Evolutionary conservation across 2,888 invertebrate species (phyloP).

Genomic region (Boloria selene): DNA sequence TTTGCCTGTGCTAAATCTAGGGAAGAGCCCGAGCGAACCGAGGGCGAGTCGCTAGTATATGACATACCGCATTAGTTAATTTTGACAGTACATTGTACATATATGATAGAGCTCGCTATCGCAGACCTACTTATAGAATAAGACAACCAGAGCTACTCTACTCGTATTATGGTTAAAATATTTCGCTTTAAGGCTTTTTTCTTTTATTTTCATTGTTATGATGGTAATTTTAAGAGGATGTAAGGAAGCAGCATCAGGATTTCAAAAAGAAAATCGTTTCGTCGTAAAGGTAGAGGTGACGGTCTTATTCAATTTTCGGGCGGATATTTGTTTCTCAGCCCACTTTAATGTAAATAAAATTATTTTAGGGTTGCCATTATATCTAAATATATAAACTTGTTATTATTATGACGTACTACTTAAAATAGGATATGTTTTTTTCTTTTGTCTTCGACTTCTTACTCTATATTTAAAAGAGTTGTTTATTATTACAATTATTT

Average conservation of each 20-base stretch:
- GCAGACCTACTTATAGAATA: no score
- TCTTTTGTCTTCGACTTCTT: neutral
- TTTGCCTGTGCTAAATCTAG: no score
- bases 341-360: constrained; percentile 4
- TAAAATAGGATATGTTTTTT: neutral
- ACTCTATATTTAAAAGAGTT: neutral
- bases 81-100: no score
- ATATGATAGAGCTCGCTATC: no score
- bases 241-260: neutral
- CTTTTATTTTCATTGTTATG: neutral
- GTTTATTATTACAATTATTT: neutral
- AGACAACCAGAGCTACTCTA: no score
- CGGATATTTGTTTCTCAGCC: constrained; percentile 2
- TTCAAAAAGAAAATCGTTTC: neutral
- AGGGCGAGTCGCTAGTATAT: no score
- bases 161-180: no score
- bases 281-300: neutral
- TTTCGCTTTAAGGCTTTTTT: neutral
- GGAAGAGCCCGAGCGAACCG: no score
- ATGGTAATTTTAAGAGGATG: neutral
- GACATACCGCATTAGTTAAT: no score
- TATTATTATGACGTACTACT: neutral
- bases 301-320: constrained; percentile 10
- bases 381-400: neutral
- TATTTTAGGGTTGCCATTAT: neutral